Base-by-base conservation (phyloP, 2,888 invertebrate species). In the Lepeophtheirus nordmannii region DNA sequence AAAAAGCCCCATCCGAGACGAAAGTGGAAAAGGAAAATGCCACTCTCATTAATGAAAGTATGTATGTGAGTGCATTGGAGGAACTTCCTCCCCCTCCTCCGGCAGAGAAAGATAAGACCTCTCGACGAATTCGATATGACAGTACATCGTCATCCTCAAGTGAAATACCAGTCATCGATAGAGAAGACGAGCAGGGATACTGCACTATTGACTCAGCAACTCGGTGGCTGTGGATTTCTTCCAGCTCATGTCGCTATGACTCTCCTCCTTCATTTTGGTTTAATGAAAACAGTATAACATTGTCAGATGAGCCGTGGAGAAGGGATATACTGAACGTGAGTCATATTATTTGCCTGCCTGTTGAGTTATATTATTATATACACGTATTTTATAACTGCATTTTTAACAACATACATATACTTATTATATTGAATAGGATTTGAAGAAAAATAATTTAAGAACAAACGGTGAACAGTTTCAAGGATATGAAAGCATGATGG, bases 191-290 rank as follows among this genome's bases (percentile, higher is more conserved):
- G 17, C 22, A 64, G 11, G 64, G 46, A 10, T 53, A 64, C 30
- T n/a, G 17, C 14, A 9, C n/a, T 9, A 30, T n/a, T 20, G 64
- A 8, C 14, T 14, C 46, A 22, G 30, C 17, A n/a, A 53, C 85
- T 1, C 81, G 84, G 68, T 90, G 90, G 90, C 81, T 82, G 60
- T 86, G 85, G 80, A 84, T 87, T 57, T 82, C 85, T 72, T 85
- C 85, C 65, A 88, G 89, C 9, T 89, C 89, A 60, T 87, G 88
- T 72, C 79, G 80, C 30, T 76, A 89, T 46, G 87, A 89, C 74
- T 78, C 79, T 62, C 82, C 84, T 74, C 78, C 84, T 68, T 89
- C 89, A 0, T 86, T 87, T 76, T 90, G 90, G 85, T 83, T 73
- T 70, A 69, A 64, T 62, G 62, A 62, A 17, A n/a, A 20, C 11